Percentiles rank a stretch among this genome's conserved stretches.
Conservation (phyloP, 2,888 invertebrate species). For the Trachelus iudaicus region DNA sequence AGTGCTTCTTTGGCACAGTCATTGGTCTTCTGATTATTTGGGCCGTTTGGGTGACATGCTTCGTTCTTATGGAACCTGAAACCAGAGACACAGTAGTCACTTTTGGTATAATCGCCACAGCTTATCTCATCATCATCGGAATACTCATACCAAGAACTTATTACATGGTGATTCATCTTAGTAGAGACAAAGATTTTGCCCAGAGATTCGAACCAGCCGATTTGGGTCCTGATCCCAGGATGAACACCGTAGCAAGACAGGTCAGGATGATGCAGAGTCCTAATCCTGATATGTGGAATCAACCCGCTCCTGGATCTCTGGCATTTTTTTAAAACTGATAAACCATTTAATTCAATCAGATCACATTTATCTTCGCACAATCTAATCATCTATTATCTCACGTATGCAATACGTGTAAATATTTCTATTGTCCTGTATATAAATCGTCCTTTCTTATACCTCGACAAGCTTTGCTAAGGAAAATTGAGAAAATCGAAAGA, state of each 20-base stretch:
- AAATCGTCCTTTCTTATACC: background rate
- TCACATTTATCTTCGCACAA: background rate
- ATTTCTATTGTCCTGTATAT: background rate
- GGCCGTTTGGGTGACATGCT: slow-evolving; percentile 73
- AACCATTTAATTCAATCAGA: background rate
- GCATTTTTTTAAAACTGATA: slow-evolving; percentile 20
- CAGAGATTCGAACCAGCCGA: slow-evolving; percentile 47
- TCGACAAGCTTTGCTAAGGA: background rate
- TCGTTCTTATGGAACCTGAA: slow-evolving; percentile 69
- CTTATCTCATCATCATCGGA: slow-evolving; percentile 72
- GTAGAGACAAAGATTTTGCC: slow-evolving; percentile 67
- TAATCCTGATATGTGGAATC: slow-evolving; percentile 29
- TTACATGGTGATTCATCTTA: slow-evolving; percentile 74
- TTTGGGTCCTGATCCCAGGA: slow-evolving; percentile 47
- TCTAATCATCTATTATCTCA: background rate
- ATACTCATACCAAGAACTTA: slow-evolving; percentile 79
- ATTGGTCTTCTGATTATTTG: slow-evolving; percentile 65
- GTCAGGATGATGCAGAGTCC: slow-evolving; percentile 37
- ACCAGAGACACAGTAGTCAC: slow-evolving; percentile 71
- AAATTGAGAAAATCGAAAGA: background rate
- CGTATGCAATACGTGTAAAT: background rate
- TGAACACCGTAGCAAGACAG: slow-evolving; percentile 49
- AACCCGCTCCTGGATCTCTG: slow-evolving; percentile 26
- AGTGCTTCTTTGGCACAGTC: slow-evolving; percentile 67
- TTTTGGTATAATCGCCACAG: slow-evolving; percentile 72